Conservation (phyloP, 2,888 invertebrate species). For the Acrobasis suavella region DNA sequence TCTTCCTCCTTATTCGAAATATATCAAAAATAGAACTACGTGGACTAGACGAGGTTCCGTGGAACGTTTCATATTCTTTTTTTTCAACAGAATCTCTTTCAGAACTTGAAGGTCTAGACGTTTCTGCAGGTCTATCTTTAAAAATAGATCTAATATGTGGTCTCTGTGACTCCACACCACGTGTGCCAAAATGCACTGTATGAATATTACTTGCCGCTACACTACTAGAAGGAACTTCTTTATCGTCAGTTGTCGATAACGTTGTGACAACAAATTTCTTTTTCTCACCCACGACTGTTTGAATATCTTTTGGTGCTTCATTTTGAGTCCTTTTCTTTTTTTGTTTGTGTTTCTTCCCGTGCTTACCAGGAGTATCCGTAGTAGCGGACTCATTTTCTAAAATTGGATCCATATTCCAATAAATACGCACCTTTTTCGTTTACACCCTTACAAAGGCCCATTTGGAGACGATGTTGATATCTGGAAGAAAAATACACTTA, state of each 20-base stretch:
- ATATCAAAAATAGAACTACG: constrained; percentile 79
- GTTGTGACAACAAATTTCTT: constrained; percentile 75
- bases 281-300: constrained; percentile 72
- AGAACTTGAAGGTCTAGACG: constrained; percentile 66
- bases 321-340: constrained; percentile 67
- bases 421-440: constrained; percentile 41
- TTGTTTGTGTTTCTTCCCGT: constrained; percentile 71
- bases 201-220: constrained; percentile 68
- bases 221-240: constrained; percentile 56
- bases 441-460: constrained; percentile 61
- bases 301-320: constrained; percentile 58
- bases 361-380: constrained; percentile 64
- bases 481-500: constrained; percentile 54
- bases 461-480: constrained; percentile 54
- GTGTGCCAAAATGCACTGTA: constrained; percentile 77
- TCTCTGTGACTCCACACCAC: constrained; percentile 73
- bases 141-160: constrained; percentile 75
- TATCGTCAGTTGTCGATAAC: constrained; percentile 61
- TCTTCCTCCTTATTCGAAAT: constrained; percentile 74
- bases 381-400: constrained; percentile 77
- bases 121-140: constrained; percentile 63
- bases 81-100: constrained; percentile 62
- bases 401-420: constrained; percentile 73
- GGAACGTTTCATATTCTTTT: constrained; percentile 78
- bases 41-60: constrained; percentile 77